These are phyloP conservation scores for Microcebus murinus DNA, from an alignment of 2,113 vertebrate species.

Conservation along the genomic window DNA sequence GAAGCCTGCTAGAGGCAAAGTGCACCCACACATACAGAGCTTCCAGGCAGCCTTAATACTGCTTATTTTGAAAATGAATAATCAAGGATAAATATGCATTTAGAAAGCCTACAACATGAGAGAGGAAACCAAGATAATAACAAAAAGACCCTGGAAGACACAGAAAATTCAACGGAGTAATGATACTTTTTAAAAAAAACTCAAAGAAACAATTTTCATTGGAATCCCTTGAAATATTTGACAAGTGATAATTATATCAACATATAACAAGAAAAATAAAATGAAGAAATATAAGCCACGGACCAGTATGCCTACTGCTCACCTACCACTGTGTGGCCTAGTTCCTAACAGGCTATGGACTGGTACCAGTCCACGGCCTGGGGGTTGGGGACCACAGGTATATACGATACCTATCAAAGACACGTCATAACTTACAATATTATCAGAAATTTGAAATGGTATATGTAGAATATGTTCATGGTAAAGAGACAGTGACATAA, in stretches of 20 bases:
- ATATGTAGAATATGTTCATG: fast-evolving
- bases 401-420: not conserved
- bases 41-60: not conserved
- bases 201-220: not conserved
- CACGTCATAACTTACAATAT: fast-evolving
- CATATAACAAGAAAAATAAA: not conserved
- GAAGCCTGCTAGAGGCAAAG: not conserved
- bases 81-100: not conserved
- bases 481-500: not conserved
- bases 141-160: not conserved
- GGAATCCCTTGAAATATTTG: not conserved
- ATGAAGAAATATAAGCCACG: not conserved
- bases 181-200: not conserved
- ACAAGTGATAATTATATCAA: not conserved
- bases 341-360: too few relatives aligned
- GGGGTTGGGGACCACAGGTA: too few relatives aligned
- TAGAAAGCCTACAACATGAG: not conserved
- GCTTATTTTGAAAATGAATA: not conserved
- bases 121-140: not conserved
- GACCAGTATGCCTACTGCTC: too few relatives aligned
- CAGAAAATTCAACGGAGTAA: not conserved
- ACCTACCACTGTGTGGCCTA: too few relatives aligned
- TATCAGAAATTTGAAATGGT: not conserved
- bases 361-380: too few relatives aligned
- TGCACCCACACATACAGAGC: not conserved